Evolutionary conservation across 2,888 invertebrate genomes (phyloP), one percentile per base, ranked within the genome.

Genomic region (Fragum whitleyi): DNA sequence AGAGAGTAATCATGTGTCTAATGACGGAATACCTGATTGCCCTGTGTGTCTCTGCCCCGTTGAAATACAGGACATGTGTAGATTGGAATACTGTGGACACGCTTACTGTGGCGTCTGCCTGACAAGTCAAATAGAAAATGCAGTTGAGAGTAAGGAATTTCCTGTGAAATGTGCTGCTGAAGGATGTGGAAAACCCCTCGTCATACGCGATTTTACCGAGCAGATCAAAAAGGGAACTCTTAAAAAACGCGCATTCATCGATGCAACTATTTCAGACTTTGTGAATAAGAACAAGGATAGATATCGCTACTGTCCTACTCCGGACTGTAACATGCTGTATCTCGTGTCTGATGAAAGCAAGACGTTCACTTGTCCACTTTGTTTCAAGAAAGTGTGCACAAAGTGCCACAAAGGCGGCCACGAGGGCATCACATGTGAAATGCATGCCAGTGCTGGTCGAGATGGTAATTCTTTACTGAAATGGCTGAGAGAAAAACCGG

Each of bases 21-120:
- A 47, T n/a, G 57, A 28, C 21, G 57, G n/a, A 19, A 19, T 28
- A 28, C 86, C 83, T 26, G 90, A 91, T 28, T 93, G 93, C 74
- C 87, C 88, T 19, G 87, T 91, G 11, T 93, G 93, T 76, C 76
- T 92, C 29, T 90, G 88, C 72, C 87, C 88, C 14, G 81, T 92
- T 2, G 89, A 90, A 5, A 70, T 72, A 11, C 57, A 57, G 0
- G 86, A 89, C 14, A 72, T 91, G 19, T 90, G 88, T 69, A 83
- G 91, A 14, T 78, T 91, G n/a, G 91, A 92, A 62, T 82, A 75
- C 14, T 92, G 92, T 78, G 92, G 92, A 1, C 93, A 93, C 82
- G 82, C 89, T 3, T 92, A 92, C 71, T 93, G 93, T 75, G 74
- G 65, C 3, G 81, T 81, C 3, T 93, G 93, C 74, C 42, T 90